Evolutionary conservation across 1,140 invertebrate species (phyloP).

Genomic region (Drosophila oshimai): DNA sequence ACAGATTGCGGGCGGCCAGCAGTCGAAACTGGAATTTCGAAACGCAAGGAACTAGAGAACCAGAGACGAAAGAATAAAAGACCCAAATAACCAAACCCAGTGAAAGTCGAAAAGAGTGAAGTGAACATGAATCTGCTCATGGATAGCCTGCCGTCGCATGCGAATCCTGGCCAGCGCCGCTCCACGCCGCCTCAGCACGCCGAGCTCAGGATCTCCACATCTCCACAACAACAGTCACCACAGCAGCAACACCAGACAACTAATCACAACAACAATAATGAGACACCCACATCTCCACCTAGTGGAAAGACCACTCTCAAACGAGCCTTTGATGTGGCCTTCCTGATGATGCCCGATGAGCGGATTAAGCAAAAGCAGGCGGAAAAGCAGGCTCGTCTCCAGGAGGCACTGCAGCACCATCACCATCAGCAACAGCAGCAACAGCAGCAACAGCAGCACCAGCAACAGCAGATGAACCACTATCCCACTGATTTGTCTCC

Average conservation of each 20-base stretch:
- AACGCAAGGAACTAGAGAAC: constrained; percentile 39
- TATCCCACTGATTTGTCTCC: constrained; percentile 66
- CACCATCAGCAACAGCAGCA: constrained; percentile 56
- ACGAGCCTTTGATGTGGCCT: constrained; percentile 93
- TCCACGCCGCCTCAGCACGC: constrained; percentile 55
- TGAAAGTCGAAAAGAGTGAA: constrained; percentile 12
- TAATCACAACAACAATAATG: constrained; percentile 55
- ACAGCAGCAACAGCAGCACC: constrained; percentile 42
- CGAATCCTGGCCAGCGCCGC: constrained; percentile 50
- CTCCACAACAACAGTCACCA: constrained; percentile 22
- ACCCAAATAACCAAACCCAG: neutral
- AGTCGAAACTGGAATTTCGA: constrained; percentile 76
- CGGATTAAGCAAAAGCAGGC: constrained; percentile 88
- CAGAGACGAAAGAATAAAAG: neutral
- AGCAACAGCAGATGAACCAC: constrained; percentile 36
- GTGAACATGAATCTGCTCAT: constrained; percentile 79
- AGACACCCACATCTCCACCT: constrained; percentile 25
- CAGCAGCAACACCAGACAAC: constrained; percentile 16
- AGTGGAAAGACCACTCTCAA: constrained; percentile 84
- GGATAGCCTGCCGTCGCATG: constrained; percentile 70
- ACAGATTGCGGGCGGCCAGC: constrained; percentile 79
- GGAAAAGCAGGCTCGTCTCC: constrained; percentile 84
- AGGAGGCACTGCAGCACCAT: constrained; percentile 75
- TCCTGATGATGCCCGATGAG: constrained; percentile 93
- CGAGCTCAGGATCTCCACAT: constrained; percentile 65